A percentile compares a stretch with the other conserved stretches of the same genome.
Conservation (phyloP, 2,797 vertebrate species). For the Mus minutoides region DNA sequence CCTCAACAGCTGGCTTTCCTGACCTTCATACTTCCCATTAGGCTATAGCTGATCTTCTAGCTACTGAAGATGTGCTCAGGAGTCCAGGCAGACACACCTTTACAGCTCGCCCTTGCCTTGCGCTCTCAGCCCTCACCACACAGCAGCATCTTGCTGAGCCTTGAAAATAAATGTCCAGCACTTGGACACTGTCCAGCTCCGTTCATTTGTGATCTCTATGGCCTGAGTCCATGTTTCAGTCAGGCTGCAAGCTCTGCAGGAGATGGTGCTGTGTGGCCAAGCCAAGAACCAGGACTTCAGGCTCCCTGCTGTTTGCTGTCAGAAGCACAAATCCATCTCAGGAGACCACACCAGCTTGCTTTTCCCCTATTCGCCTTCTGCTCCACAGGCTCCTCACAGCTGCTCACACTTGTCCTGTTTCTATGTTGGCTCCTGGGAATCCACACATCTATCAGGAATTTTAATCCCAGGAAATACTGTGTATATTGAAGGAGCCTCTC, state of each 20-base stretch:
- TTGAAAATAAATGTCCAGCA: neutral
- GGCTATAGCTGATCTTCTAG: neutral
- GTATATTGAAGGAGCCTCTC: neutral
- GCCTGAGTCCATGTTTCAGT: neutral
- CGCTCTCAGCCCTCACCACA: neutral
- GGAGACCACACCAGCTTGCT: neutral
- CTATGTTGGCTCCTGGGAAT: neutral
- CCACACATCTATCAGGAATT: neutral
- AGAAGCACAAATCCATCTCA: no score
- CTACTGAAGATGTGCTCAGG: neutral
- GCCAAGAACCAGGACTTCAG: neutral
- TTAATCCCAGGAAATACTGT: neutral
- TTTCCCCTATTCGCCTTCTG: neutral
- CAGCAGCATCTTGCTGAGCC: neutral
- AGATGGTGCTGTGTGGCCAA: no score
- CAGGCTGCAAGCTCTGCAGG: neutral
- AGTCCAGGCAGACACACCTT: neutral
- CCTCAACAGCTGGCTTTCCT: neutral
- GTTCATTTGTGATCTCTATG: neutral
- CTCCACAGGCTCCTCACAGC: neutral
- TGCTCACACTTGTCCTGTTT: neutral
- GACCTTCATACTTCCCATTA: rapidly evolving
- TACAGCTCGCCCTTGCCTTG: rapidly evolving
- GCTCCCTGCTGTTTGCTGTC: neutral
- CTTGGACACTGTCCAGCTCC: neutral